Evolutionary conservation across 2,113 vertebrate genomes (phyloP), one percentile per base, ranked within the genome.

Genomic region (Vireo altiloquus): DNA sequence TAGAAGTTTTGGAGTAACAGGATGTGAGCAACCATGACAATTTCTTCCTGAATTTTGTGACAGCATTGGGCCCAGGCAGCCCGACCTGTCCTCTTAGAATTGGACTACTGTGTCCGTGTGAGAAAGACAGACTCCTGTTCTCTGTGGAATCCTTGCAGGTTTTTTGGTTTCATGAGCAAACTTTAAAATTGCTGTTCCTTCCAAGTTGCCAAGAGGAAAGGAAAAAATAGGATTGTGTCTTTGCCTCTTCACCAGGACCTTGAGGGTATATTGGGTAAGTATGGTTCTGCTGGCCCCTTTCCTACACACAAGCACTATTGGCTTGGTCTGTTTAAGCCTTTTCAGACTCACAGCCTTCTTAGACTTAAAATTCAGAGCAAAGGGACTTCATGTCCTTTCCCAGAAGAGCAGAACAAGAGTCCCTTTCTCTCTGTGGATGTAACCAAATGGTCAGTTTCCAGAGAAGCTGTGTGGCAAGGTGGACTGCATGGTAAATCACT

Each of bases 141-240:
- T 14, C 56, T 71, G 4, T 82, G 30, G 0, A 7, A 15, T 56
- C 53, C 31, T 63, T 87, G 54, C 10, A 4, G 0, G 0, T 1
- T 35, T 65, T 82, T 59, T 81, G 8, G 4, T 53, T 74, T 90
- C 59, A 39, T 80, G 65, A 91, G 56, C 37, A 68, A 61, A 64
- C 42, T 79, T 79, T 35, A 61, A 59, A 75, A 89, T 78, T 66
- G 22, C 35, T 52, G 4, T 72, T 80, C 30, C 23, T 81, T 91
- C 53, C 15, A 79, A n/a, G 8, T 63, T 42, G 16, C 44, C 54
- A 69, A 47, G 33, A 54, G 27, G 17, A 52, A 50, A 7, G 24
- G 15, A 15, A 16, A 35, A 11, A 11, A 6, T 4, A 60, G 31
- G 15, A 12, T 44, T 25, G 7, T 42, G 28, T 47, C 49, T 9